Evolutionary conservation across 2,113 vertebrate genomes (phyloP), one percentile per base, ranked within the genome.

Genomic region (Pollimyrus isidori): DNA sequence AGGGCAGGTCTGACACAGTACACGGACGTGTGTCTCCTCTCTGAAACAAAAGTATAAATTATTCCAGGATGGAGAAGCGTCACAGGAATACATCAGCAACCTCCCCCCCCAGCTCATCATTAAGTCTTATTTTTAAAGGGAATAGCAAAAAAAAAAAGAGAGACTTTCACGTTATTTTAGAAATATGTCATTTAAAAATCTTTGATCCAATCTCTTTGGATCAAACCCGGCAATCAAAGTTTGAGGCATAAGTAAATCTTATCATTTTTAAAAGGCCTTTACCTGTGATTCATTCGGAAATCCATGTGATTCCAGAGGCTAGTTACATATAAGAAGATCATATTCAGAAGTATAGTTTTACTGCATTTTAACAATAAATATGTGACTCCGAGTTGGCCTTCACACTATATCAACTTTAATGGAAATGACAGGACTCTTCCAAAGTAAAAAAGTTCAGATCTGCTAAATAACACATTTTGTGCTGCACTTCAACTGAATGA

Each of bases 21-120:
- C 56, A 7, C 10, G 48, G 73, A 93, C 88, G 91, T 91, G 91
- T 76, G 91, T 92, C 87, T 53, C 88, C 84, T 76, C 52, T 87
- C 83, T 88, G 80, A 88, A 91, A 88, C 10, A 17, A 42, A 69
- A 45, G 65, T 62, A 90, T 90, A 91, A 88, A 93, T 91, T 83
- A 90, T 53, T 86, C 82, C 5, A 19, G 86, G 91, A 92, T 53
- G 35, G 48, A 89, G 30, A 76, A 87, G 30, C 76, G 52, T 88
- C 52, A 89, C 30, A 88, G 86, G 23, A 87, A 58, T 88, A 87
- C 87, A 87, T 91, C 88, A 90, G 86, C 50, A 21, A 17, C 23
- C 56, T 23, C 56, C 21, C 56, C 56, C 56, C 56, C 90, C 45
- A 69, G 86, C 50, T 87, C 52, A 52, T 53, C 48, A 65, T 76